Percentiles rank a stretch among this genome's conserved stretches.
Evolutionary conservation across 2,888 invertebrate species (phyloP).

Genomic region (Monopis laevigella): DNA sequence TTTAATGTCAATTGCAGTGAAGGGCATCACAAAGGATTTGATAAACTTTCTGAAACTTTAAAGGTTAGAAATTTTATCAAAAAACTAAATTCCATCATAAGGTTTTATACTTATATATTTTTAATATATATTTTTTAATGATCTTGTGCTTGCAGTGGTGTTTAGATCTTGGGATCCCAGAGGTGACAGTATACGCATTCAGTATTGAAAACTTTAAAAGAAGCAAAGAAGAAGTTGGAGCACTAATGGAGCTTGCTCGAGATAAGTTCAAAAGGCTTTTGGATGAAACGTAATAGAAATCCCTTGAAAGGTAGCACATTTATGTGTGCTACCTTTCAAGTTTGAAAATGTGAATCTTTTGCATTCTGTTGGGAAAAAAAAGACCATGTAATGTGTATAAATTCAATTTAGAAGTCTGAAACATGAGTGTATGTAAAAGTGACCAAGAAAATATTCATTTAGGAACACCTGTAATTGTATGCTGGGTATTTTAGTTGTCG

Average conservation of each 20-base stretch:
- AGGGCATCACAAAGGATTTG: constrained; percentile 87
- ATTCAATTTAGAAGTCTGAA: no score
- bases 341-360: no score
- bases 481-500: no score
- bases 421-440: no score
- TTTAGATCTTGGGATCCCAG: constrained; percentile 86
- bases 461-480: no score
- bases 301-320: no score
- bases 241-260: constrained; percentile 85
- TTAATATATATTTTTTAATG: constrained; percentile 8
- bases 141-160: constrained; percentile 75
- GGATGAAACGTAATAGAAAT: constrained; percentile 83
- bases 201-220: constrained; percentile 99
- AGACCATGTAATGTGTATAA: no score
- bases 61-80: constrained; percentile 55
- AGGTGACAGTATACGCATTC: constrained; percentile 98
- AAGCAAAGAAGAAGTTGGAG: constrained; percentile 86
- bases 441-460: no score
- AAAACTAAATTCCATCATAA: no score
- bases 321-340: no score
- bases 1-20: constrained; percentile 76
- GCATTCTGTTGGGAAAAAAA: no score
- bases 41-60: constrained; percentile 82
- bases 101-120: constrained; percentile 7
- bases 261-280: constrained; percentile 86